phyloP scores from a whole-genome alignment of 2,113 vertebrate species.

The Alethe castanea region DNA sequence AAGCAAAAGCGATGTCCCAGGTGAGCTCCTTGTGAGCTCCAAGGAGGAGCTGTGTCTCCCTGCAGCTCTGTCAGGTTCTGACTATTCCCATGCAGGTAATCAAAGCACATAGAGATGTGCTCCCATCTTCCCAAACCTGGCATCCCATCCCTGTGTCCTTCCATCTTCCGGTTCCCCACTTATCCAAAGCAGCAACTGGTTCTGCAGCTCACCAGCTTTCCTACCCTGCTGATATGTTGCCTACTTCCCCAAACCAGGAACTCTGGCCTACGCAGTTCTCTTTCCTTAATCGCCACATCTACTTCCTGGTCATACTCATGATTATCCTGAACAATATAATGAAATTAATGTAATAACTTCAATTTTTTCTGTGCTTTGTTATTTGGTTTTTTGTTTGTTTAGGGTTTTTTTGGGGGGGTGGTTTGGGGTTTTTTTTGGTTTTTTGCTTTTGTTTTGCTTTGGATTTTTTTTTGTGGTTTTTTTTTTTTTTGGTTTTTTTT shows the following conservation, averaged over 20 bases:
- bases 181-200: neutral
- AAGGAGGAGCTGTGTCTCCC: neutral
- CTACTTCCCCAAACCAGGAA: neutral
- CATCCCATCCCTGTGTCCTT: neutral
- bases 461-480: too few relatives aligned
- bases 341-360: neutral
- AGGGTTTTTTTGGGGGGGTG: neutral
- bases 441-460: neutral
- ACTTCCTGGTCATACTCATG: neutral
- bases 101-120: neutral
- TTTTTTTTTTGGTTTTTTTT: too few relatives aligned
- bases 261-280: neutral
- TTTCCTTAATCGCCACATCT: neutral
- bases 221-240: neutral
- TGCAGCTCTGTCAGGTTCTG: neutral
- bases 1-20: fast-evolving
- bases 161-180: neutral
- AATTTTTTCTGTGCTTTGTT: neutral
- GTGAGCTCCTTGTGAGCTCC: neutral
- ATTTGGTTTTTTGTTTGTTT: neutral
- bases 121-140: neutral
- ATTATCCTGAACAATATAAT: neutral
- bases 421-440: too few relatives aligned
- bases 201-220: neutral
- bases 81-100: neutral